phyloP scores from a whole-genome alignment of 2,797 vertebrate genomes.

The Heliangelus exortis region DNA sequence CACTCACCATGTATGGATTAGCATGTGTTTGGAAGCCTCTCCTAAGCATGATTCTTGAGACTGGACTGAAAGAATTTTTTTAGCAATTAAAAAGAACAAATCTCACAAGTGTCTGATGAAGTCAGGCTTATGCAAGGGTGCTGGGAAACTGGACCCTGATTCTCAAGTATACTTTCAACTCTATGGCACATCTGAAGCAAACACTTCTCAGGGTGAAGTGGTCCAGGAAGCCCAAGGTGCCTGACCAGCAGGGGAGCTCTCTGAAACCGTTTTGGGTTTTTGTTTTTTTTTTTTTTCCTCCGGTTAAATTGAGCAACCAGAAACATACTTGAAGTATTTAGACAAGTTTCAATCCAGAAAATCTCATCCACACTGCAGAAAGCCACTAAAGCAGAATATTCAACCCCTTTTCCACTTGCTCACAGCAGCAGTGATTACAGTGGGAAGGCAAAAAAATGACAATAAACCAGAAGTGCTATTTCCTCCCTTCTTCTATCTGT shows the following conservation, averaged over 20 bases:
- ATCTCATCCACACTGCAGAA: neutral
- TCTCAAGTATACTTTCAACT: neutral
- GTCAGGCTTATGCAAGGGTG: rapidly evolving
- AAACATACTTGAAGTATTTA: neutral
- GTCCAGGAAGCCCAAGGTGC: neutral
- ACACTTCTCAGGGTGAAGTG: neutral
- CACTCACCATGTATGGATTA: neutral
- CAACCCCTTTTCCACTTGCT: neutral
- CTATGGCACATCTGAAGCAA: neutral
- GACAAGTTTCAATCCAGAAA: neutral
- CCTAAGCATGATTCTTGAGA: neutral
- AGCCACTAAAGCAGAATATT: neutral
- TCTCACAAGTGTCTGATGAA: neutral
- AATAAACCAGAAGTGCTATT: neutral
- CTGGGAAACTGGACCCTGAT: neutral
- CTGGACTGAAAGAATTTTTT: neutral
- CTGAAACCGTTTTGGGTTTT: neutral
- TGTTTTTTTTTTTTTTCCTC: neutral
- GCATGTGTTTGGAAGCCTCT: neutral
- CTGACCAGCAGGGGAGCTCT: neutral
- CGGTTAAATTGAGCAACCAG: neutral
- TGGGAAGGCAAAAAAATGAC: neutral
- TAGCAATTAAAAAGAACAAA: neutral
- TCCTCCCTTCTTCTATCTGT: neutral
- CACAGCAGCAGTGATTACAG: neutral